Base-by-base conservation (phyloP, 2,888 invertebrate species). In the Alviniconcha strummeri region DNA sequence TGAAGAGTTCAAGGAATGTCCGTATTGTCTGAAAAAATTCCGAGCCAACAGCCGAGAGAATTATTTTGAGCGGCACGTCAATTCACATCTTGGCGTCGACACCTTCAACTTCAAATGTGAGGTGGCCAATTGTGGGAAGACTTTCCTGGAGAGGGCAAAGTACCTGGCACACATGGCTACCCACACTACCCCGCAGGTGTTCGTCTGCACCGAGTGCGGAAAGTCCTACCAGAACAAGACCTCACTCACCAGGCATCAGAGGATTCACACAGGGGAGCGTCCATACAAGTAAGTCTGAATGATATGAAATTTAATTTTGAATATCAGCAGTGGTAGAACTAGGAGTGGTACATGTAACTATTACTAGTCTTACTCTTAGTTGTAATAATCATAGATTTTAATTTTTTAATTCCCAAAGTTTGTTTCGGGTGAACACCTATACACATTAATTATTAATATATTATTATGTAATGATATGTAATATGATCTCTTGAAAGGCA, bases 41-140 rank as follows among this genome's bases (percentile, higher is more conserved):
- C 74, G 84, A 71, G 84, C 84, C 72, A 81, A 84, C 71, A 86
- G 83, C 36, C 19, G 86, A 5, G 83, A 84, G 17, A 76, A 84
- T 55, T 85, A 82, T 67, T 86, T 84, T 54, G 86, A 86, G 69
- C 67, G 84, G 56, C 86, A 86, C 13, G 72, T 86, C 36, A 83
- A 85, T 52, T 85, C 84, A 8, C 86, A 86, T 60, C 84, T 80
- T 72, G 86, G 85, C 11, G 81, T 85, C 4, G 83, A 85, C 52
- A 69, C 84, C 17, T 86, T 80, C 78, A 86, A 84, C 71, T 83
- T 80, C 76, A 85, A 86, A 54, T 86, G 86, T 72, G 83, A 81
- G 6, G 71, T 71, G 8, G 60, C 8, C 60, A 60, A 60, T 13
- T 86, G 86, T 54, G 85, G 80, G 7, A 86, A 86, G 69, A 86